phyloP scores from a whole-genome alignment of 2,888 invertebrate species.

The Zygaena filipendulae region DNA sequence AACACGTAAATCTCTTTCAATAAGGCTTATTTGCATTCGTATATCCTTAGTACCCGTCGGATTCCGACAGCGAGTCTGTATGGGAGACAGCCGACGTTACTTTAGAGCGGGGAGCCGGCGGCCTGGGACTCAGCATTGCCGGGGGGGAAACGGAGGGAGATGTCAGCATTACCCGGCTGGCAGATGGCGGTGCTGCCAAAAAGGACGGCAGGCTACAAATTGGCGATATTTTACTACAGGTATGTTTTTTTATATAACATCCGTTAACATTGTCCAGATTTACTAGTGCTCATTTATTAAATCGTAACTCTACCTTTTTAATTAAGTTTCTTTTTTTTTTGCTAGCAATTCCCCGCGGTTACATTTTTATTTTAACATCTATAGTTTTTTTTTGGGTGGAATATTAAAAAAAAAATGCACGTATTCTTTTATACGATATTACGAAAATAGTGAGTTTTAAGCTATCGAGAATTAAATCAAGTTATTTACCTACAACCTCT shows the following conservation, averaged over 20 bases:
- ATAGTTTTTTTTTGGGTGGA: too few species aligned
- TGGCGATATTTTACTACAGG: slow-evolving; percentile 91
- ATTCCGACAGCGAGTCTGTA: slow-evolving; percentile 73
- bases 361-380: too few species aligned
- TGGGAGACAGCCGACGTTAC: slow-evolving; percentile 95
- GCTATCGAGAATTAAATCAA: too few species aligned
- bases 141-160: slow-evolving; percentile 96
- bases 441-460: too few species aligned
- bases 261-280: too few species aligned
- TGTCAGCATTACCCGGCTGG: slow-evolving; percentile 97
- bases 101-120: slow-evolving; percentile 87
- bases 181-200: slow-evolving; percentile 93
- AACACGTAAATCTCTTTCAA: not conserved
- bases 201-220: slow-evolving; percentile 86
- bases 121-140: slow-evolving; percentile 97
- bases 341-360: too few species aligned
- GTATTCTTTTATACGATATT: too few species aligned
- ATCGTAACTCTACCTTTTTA: not conserved
- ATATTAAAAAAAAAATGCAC: too few species aligned
- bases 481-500: too few species aligned
- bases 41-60: slow-evolving; percentile 34
- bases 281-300: too few species aligned
- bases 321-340: not conserved
- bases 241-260: slow-evolving; percentile 27
- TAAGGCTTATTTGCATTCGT: not conserved